Evolutionary conservation across 1,140 invertebrate species (phyloP), one percentile per base, ranked within the genome.

Genomic region (Matsumurasca onukii): DNA sequence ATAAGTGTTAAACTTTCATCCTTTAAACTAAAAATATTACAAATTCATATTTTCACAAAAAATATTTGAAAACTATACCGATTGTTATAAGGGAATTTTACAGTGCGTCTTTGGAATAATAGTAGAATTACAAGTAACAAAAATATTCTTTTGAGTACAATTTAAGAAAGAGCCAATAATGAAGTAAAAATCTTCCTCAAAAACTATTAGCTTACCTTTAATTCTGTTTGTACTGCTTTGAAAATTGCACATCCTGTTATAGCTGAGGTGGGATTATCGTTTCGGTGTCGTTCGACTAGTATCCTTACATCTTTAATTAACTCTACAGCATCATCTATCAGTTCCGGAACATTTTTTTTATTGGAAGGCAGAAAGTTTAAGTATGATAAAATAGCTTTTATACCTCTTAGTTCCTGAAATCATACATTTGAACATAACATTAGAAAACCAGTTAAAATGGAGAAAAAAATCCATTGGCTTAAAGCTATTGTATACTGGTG

Each of bases 331-430:
- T 98, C 92, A 0, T 87, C 85, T 25, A 99, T 88, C 27, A 98
- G 81, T 74, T 95, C 94, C 15, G 97, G 97, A 34, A 98, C 91
- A 73, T 91, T 94, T 78, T 95, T 96, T 75, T 95, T 95, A 25
- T 89, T 90, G 0, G 89, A 86, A 29, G 95, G 94, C 71, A 98
- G 78, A 77, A 90, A 88, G 75, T 94, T 92, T 2, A 98, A 80
- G 82, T 95, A 98, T 83, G 94, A 90, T 2, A 97, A 90, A 74
- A 98, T 95, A 57, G 89, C 89, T 83, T 95, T 95, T 0, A 97
- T 82, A 2, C 95, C 95, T 75, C 95, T 90, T 31, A 97, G 80
- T 78, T 98, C 95, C 71, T 88, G 89, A 78, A 27, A 80, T n/a
- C n/a, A n/a, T n/a, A n/a, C n/a, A n/a, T n/a, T n/a, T n/a, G n/a